Conservation (phyloP, 2,113 vertebrate genomes). For the Semnopithecus entellus region DNA sequence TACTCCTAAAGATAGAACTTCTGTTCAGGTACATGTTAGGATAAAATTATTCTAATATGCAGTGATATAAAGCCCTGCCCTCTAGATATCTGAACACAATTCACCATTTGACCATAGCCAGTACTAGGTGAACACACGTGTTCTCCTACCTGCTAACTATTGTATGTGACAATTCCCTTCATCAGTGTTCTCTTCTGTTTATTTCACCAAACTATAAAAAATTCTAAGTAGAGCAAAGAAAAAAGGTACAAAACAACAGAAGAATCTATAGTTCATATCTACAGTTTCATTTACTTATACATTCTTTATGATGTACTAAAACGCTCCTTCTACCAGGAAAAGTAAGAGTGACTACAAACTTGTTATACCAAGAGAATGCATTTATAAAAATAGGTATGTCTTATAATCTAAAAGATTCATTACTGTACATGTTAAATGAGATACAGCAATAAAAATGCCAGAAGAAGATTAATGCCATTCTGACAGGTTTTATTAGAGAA, state of each 20-base stretch:
- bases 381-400: neutral
- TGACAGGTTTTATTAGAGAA: slow-evolving; percentile 29
- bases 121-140: neutral
- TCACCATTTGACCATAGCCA: neutral
- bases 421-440: neutral
- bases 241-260: neutral
- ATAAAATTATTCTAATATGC: neutral
- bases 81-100: neutral
- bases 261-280: slow-evolving; percentile 12
- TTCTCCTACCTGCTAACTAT: neutral
- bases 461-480: neutral
- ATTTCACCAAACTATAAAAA: neutral
- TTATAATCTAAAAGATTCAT: neutral
- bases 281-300: neutral
- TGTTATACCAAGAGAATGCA: neutral
- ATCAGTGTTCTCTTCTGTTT: neutral
- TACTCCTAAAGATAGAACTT: neutral
- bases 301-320: slow-evolving; percentile 1
- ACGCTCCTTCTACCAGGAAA: neutral
- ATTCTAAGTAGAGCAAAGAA: neutral
- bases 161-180: neutral
- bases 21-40: neutral
- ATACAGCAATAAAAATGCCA: neutral
- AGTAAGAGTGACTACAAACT: slow-evolving; percentile 20
- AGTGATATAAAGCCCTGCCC: neutral